Conservation (phyloP, 2,888 invertebrate species). For the Polydrusus pterygomalis region DNA sequence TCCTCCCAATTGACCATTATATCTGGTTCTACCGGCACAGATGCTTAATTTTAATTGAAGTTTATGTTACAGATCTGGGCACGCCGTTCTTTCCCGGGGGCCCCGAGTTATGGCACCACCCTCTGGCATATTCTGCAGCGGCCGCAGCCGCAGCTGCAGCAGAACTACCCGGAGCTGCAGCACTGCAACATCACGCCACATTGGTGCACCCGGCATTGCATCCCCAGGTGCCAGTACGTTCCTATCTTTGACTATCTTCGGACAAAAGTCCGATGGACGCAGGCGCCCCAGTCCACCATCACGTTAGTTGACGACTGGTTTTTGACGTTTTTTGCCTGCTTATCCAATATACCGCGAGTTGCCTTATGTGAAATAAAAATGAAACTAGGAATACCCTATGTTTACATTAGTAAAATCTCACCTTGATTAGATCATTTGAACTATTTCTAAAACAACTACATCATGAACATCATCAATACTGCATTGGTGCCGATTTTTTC, state of each 20-base stretch:
- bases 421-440: background rate
- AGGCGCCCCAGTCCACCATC: conserved; percentile 72
- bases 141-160: conserved; percentile 76
- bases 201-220: conserved; percentile 97
- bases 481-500: too few relatives aligned
- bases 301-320: conserved; percentile 72
- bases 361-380: conserved; percentile 21
- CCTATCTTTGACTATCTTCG: conserved; percentile 98
- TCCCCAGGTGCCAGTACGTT: conserved; percentile 97
- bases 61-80: conserved; percentile 86
- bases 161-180: conserved; percentile 87
- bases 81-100: conserved; percentile 96
- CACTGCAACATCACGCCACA: conserved; percentile 88
- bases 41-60: conserved; percentile 57
- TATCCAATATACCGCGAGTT: background rate
- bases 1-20: background rate
- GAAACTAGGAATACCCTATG: too few relatives aligned
- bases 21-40: conserved; percentile 32
- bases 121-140: conserved; percentile 83
- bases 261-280: conserved; percentile 78
- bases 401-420: too few relatives aligned
- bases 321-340: conserved; percentile 36
- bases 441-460: too few relatives aligned
- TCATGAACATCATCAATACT: too few relatives aligned
- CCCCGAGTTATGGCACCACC: conserved; percentile 96